Conservation (phyloP, 1,140 invertebrate species). For the Polyergus mexicanus region DNA sequence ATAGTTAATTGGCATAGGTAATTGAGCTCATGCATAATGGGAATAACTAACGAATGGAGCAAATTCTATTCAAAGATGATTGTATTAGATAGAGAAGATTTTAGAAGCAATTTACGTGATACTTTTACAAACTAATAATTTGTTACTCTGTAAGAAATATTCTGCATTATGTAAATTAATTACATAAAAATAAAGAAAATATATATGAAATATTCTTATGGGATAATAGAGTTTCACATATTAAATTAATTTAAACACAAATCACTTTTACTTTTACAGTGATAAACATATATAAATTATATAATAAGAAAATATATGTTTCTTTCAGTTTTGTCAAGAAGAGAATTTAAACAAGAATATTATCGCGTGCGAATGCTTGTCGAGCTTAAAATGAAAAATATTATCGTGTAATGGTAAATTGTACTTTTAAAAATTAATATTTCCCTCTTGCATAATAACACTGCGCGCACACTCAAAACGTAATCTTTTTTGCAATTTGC, state of each 20-base stretch:
- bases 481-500: conserved; percentile 41
- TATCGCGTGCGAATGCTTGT: background rate
- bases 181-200: background rate
- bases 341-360: background rate
- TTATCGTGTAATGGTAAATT: background rate
- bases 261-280: background rate
- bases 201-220: background rate
- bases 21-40: conserved; percentile 49
- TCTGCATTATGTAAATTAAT: background rate
- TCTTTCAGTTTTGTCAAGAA: background rate
- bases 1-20: conserved; percentile 48
- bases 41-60: conserved; percentile 47
- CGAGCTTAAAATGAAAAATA: background rate
- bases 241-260: background rate
- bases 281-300: background rate
- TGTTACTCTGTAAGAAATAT: conserved; percentile 16
- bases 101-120: conserved; percentile 18
- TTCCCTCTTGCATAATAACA: background rate
- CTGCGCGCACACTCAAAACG: conserved; percentile 1
- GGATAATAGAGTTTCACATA: background rate
- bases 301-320: background rate
- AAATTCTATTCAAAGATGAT: conserved; percentile 36
- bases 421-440: background rate
- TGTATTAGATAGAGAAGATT: background rate
- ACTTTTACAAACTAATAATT: background rate